A percentile compares a stretch with the other conserved stretches of the same genome.
Conservation (phyloP, 2,113 vertebrate species). For the Thryonomys swinderianus region DNA sequence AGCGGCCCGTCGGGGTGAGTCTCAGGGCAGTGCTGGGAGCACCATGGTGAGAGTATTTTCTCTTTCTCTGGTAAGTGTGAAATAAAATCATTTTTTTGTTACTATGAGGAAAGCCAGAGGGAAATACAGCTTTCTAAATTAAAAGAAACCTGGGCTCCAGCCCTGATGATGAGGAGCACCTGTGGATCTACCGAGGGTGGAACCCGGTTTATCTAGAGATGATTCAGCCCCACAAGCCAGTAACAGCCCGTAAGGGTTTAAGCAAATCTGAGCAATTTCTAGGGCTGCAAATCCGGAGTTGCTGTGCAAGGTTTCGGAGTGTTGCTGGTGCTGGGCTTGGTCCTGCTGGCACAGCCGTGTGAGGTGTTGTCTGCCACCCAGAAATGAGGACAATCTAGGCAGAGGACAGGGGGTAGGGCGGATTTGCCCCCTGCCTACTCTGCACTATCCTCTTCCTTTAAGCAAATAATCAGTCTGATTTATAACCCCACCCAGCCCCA, state of each 20-base stretch:
- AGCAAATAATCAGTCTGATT: neutral
- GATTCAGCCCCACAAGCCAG: neutral
- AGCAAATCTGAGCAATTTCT: neutral
- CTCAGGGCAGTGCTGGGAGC: neutral
- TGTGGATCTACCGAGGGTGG: neutral
- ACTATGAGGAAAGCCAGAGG: neutral
- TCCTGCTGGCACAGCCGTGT: neutral
- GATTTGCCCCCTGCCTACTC: neutral
- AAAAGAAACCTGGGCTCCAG: neutral
- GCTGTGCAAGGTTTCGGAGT: neutral
- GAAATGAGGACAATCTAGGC: neutral
- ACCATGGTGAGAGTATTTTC: neutral
- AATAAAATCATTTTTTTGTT: slow-evolving; percentile 37
- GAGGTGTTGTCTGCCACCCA: fast-evolving
- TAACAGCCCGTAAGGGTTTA: neutral
- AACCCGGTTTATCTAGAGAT: neutral
- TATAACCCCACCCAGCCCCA: neutral
- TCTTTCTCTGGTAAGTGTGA: slow-evolving; percentile 23
- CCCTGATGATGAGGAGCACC: neutral
- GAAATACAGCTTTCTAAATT: neutral
- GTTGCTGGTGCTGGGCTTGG: neutral
- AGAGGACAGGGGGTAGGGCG: too few relatives aligned
- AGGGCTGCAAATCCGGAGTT: neutral
- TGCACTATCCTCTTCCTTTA: neutral
- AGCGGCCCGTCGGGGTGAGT: neutral